Evolutionary conservation across 2,797 vertebrate species (phyloP).

Genomic region (Fistularia commersonii): DNA sequence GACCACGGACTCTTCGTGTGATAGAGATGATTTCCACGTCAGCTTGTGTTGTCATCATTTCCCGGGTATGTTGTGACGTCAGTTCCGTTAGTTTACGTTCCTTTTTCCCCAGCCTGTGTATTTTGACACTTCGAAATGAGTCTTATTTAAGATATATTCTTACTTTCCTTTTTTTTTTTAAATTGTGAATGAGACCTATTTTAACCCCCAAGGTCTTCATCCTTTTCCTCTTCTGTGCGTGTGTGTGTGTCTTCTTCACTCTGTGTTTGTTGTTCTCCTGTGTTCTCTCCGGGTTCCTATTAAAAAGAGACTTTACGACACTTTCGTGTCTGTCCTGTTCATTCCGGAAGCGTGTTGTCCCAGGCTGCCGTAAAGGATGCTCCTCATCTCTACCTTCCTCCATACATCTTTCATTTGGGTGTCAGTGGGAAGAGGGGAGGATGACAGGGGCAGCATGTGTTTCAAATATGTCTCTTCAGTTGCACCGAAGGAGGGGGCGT

Average conservation of each 20-base stretch:
- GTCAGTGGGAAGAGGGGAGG: constrained; percentile 24
- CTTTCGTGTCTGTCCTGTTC: background rate
- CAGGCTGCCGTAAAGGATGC: background rate
- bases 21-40: too few species aligned
- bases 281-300: constrained; percentile 68
- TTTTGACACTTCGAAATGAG: too few species aligned
- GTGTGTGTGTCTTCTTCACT: background rate
- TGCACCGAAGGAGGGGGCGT: constrained; percentile 57
- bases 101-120: too few species aligned
- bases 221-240: background rate
- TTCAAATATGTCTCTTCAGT: constrained; percentile 65
- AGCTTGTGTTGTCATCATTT: too few species aligned
- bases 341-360: too few species aligned
- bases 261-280: constrained; percentile 30
- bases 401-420: constrained; percentile 29
- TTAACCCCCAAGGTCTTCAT: background rate
- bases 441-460: constrained; percentile 63
- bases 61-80: too few species aligned
- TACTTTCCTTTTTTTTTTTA: constrained; percentile 36
- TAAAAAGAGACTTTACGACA: constrained; percentile 70
- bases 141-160: constrained; percentile 2
- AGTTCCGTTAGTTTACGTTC: too few species aligned
- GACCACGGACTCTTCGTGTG: background rate
- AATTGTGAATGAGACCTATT: too few species aligned
- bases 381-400: background rate